Percentiles rank a stretch among this genome's conserved stretches.
phyloP scores from a whole-genome alignment of 2,888 invertebrate species.

The Acanthococcus lagerstroemiae region DNA sequence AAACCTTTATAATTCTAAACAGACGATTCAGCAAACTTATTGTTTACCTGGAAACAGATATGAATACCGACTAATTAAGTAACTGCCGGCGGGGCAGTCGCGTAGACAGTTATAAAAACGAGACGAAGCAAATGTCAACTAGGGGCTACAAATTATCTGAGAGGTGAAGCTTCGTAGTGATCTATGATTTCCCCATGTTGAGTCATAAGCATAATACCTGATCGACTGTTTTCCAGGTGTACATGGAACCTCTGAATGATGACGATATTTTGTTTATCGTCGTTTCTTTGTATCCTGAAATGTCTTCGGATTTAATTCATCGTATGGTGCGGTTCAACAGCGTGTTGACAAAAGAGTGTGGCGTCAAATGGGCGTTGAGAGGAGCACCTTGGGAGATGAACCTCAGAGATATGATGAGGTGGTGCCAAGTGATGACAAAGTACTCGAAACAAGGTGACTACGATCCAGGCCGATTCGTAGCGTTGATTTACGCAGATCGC shows the following conservation, averaged over 20 bases:
- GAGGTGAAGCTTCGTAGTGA: no score
- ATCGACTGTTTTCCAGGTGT: conserved; percentile 47
- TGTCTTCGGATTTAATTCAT: conserved; percentile 52
- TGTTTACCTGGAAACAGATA: no score
- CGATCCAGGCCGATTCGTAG: conserved; percentile 53
- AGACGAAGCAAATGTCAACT: no score
- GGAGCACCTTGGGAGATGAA: conserved; percentile 97
- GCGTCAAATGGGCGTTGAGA: conserved; percentile 37
- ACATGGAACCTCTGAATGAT: conserved; percentile 50
- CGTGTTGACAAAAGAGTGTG: conserved; percentile 50
- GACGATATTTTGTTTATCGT: conserved; percentile 57
- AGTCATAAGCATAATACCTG: no score
- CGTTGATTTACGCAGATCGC: conserved; percentile 74
- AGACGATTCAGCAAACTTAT: no score
- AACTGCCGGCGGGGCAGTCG: no score
- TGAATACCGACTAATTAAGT: no score
- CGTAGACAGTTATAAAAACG: no score
- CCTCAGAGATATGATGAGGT: conserved; percentile 83
- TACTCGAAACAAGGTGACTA: conserved; percentile 27
- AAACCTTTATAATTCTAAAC: no score
- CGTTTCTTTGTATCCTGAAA: conserved; percentile 51
- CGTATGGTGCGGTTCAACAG: conserved; percentile 73
- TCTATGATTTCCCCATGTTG: no score
- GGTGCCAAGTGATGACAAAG: conserved; percentile 66
- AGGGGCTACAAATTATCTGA: no score